Conservation (phyloP, 2,113 vertebrate genomes). For the Dasyprocta punctata region DNA sequence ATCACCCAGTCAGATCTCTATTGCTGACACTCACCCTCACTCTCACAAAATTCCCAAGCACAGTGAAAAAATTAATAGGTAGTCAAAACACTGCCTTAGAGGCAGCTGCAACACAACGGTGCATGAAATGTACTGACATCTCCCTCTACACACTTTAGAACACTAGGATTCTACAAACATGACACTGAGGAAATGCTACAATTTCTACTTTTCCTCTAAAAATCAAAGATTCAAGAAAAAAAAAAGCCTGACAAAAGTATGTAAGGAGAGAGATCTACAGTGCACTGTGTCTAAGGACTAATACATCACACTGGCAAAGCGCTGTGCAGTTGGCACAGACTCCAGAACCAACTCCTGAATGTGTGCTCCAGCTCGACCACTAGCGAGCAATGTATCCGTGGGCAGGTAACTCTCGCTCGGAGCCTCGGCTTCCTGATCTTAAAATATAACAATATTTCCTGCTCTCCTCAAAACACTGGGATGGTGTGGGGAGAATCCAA, state of each 20-base stretch:
- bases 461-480: background rate
- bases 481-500: background rate
- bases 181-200: background rate
- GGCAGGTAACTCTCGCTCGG: background rate
- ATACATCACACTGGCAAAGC: background rate
- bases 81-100: background rate
- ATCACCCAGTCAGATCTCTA: background rate
- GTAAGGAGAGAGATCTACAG: background rate
- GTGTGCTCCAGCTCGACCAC: background rate
- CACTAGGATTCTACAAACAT: background rate
- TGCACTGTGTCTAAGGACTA: background rate
- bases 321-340: accelerated
- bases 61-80: background rate
- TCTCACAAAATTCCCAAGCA: background rate
- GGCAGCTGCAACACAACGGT: background rate
- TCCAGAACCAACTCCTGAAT: background rate
- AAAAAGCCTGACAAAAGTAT: background rate
- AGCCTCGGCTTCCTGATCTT: slow-evolving; percentile 10
- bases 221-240: background rate
- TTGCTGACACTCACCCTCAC: background rate
- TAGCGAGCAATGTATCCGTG: background rate
- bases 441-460: background rate
- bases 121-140: background rate
- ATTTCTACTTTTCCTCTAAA: background rate
- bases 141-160: background rate